Base-by-base conservation (phyloP, 1,140 invertebrate genomes). In the Drosophila sulfurigaster region DNA sequence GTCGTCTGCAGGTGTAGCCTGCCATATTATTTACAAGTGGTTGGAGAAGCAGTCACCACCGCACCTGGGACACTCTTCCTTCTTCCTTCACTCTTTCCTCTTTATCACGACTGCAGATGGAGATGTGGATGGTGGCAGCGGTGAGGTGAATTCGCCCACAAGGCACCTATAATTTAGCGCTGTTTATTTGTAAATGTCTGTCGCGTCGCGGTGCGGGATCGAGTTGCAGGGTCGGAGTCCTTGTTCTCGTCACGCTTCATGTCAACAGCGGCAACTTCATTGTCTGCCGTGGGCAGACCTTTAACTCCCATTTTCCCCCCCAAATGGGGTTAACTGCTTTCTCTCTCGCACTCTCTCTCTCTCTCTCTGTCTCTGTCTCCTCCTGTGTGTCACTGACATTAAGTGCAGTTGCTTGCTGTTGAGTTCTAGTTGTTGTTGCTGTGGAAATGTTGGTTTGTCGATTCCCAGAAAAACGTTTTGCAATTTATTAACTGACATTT, bases 151-250 rank as follows among this genome's bases (percentile, higher is more conserved):
- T 65, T 57, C 77, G 56, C 78, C 75, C 78, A 80, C 54, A 65
- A 65, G 77, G 79, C 73, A 81, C 76, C 79, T 81, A 81, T 81
- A 81, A 81, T 81, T 81, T 81, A 81, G 76, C 79, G 73, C 79
- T 79, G 79, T 81, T 81, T 81, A 81, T 81, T 81, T 81, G 79
- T 81, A 79, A 81, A 81, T 79, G 79, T 81, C 79, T 81, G 77
- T 68, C 60, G 68, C 49, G 77, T 60, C 56, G 68, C 41, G 64
- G 49, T n/a, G 48, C 46, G 32, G 65, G 56, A 80, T 80, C 72
- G 28, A 80, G 75, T 80, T 78, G 64, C 75, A 77, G 63, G 67
- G 63, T 60, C 41, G 75, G 30, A 46, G 51, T 73, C 51, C 62
- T 74, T 62, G 75, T 71, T 20, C 57, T 69, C 76, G 72, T 79